These are phyloP conservation scores for Sebastes itinus DNA, from an alignment of 2,797 vertebrate species.

Conservation along the genomic window DNA sequence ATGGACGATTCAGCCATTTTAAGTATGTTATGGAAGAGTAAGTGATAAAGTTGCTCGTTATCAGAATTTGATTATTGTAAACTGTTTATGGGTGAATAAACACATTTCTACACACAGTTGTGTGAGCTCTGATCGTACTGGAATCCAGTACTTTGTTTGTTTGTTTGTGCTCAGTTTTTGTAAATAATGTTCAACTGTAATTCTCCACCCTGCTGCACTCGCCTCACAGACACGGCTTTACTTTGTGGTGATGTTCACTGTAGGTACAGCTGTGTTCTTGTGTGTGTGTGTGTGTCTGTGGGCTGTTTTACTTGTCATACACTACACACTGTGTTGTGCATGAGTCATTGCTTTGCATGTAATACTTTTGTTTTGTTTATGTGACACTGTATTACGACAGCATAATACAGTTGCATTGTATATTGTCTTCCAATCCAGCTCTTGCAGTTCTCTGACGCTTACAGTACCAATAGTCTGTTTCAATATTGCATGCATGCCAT, in stretches of 20 bases:
- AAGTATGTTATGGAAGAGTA: no score
- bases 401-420: background rate
- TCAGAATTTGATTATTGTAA: background rate
- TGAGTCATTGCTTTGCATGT: slow-evolving; percentile 17
- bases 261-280: slow-evolving; percentile 77
- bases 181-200: slow-evolving; percentile 32
- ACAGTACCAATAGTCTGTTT: slow-evolving; percentile 12
- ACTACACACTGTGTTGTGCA: slow-evolving; percentile 11
- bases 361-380: background rate
- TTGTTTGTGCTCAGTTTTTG: slow-evolving; percentile 40
- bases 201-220: slow-evolving; percentile 9
- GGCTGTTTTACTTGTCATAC: background rate
- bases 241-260: slow-evolving; percentile 89
- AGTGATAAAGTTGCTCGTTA: background rate
- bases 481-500: slow-evolving; percentile 1
- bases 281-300: slow-evolving; percentile 28
- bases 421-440: background rate
- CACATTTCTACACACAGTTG: background rate
- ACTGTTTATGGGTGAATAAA: background rate
- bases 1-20: background rate
- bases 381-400: background rate
- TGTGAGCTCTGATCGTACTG: slow-evolving; percentile 8
- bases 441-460: background rate
- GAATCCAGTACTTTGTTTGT: background rate
- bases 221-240: slow-evolving; percentile 80